phyloP scores from a whole-genome alignment of 2,113 vertebrate species.

The Pedetes capensis region DNA sequence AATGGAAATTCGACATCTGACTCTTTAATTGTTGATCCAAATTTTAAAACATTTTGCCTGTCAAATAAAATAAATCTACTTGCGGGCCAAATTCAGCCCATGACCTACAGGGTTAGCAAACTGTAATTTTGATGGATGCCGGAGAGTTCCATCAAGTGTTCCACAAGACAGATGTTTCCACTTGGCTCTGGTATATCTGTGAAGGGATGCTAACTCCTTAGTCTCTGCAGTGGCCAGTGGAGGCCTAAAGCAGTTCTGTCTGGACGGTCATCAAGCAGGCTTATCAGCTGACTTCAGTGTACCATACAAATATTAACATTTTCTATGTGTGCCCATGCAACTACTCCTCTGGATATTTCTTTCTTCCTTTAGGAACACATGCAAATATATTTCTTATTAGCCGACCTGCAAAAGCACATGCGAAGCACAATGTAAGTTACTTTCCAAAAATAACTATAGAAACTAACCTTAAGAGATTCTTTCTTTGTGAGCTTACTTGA shows the following conservation, averaged over 20 bases:
- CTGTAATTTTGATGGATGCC: neutral
- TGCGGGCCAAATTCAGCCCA: neutral
- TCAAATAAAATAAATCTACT: neutral
- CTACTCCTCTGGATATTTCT: neutral
- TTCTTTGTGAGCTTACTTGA: constrained; percentile 98
- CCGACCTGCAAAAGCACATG: constrained; percentile 22
- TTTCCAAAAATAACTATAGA: neutral
- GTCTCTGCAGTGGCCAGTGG: neutral
- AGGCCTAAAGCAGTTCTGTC: neutral
- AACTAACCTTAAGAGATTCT: constrained; percentile 97
- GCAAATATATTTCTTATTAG: neutral
- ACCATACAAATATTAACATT: neutral
- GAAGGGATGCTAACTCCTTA: neutral
- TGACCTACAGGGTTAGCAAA: neutral
- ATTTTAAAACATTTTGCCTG: neutral
- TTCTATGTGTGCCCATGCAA: neutral
- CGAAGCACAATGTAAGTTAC: neutral
- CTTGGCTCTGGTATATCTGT: neutral
- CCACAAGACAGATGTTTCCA: neutral
- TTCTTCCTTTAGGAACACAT: neutral
- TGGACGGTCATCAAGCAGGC: neutral
- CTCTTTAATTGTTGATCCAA: neutral
- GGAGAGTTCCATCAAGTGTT: neutral
- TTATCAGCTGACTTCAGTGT: neutral
- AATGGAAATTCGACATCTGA: neutral